These are phyloP conservation scores for Drymonia ruficornis DNA, from an alignment of 2,888 invertebrate genomes.

Conservation along the genomic window DNA sequence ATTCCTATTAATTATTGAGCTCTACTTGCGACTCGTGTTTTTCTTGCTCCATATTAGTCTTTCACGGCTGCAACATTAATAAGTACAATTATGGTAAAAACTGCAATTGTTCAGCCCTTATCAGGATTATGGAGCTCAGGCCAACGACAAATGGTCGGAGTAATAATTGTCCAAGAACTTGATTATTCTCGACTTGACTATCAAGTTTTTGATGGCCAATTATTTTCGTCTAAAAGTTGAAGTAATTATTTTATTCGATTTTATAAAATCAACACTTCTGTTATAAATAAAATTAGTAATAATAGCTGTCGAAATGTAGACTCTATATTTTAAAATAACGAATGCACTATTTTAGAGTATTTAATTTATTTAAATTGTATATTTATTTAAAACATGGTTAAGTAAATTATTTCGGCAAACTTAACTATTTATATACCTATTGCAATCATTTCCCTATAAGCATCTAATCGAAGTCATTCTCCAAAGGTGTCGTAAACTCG, in stretches of 20 bases:
- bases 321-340: no score
- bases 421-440: neutral
- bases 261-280: conserved; percentile 1
- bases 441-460: neutral
- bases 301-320: neutral
- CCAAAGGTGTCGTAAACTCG: neutral
- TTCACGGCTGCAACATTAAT: conserved; percentile 45
- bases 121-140: conserved; percentile 23
- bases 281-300: neutral
- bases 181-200: conserved; percentile 7
- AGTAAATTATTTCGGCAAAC: no score
- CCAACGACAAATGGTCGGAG: conserved; percentile 35
- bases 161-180: conserved; percentile 34
- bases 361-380: neutral
- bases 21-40: conserved; percentile 49
- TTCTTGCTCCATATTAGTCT: conserved; percentile 56
- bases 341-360: no score
- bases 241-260: neutral
- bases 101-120: conserved; percentile 37
- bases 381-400: neutral
- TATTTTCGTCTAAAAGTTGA: neutral
- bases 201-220: conserved; percentile 1
- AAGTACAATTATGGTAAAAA: conserved; percentile 55
- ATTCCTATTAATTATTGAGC: conserved; percentile 17
- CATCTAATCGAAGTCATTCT: neutral